Evolutionary conservation across 2,888 invertebrate species (phyloP), one percentile per base, ranked within the genome.

Genomic region (Smittia aterrima): DNA sequence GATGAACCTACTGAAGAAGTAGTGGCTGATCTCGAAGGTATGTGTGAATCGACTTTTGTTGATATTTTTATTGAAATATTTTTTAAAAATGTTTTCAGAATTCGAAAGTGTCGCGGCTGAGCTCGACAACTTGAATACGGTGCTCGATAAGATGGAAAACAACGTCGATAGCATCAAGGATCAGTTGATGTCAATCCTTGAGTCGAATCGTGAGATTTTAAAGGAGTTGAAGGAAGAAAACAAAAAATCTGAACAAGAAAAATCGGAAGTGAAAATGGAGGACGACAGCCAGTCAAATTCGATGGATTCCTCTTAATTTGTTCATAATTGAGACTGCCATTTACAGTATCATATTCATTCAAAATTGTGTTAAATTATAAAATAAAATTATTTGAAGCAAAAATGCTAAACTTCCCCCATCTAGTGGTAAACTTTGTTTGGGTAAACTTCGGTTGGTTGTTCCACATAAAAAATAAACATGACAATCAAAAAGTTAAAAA

Each of bases 401-500:
- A n/a, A n/a, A n/a, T n/a, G n/a, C n/a, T n/a, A n/a, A n/a, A n/a
- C n/a, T n/a, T n/a, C n/a, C n/a, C n/a, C n/a, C n/a, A n/a, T n/a
- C n/a, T n/a, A n/a, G n/a, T n/a, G n/a, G n/a, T n/a, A n/a, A n/a
- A n/a, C n/a, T n/a, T n/a, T n/a, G n/a, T n/a, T n/a, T n/a, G n/a
- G n/a, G n/a, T n/a, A n/a, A n/a, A n/a, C n/a, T n/a, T n/a, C n/a
- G n/a, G n/a, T n/a, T n/a, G n/a, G n/a, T n/a, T n/a, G n/a, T n/a
- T n/a, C n/a, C n/a, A n/a, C n/a, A n/a, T n/a, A n/a, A n/a, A n/a
- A 67, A 68, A 75, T 16, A 73, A 41, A 64, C 40, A 72, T 54
- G 74, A 22, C 47, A 25, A 67, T 41, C 67, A 67, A 67, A 41
- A 67, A 41, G 13, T 67, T 67, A 13, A 3, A 83, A 75, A 79